Percentiles rank a stretch among this genome's conserved stretches.
Conservation (phyloP, 1,140 invertebrate species). For the Brachionus plicatilis region DNA sequence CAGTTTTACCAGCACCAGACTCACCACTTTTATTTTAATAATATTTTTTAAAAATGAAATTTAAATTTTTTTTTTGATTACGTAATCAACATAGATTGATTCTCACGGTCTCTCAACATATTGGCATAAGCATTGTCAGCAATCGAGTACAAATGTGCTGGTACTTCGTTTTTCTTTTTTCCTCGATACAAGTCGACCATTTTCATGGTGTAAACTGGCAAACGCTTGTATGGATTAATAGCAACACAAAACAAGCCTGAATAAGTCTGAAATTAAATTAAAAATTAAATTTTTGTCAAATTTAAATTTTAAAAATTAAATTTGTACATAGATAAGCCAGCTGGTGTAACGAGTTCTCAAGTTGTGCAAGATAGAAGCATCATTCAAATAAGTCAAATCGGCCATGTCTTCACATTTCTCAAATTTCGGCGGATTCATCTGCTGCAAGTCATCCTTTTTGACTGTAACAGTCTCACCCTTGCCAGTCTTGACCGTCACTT, state of each 20-base stretch:
- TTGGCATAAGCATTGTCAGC: constrained; percentile 99
- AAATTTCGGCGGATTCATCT: constrained; percentile 99
- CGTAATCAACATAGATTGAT: constrained; percentile 58
- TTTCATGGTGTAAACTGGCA: constrained; percentile 93
- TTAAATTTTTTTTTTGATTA: constrained; percentile 51
- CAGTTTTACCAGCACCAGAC: constrained; percentile 65
- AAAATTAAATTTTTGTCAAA: constrained; percentile 43
- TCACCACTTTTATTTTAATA: constrained; percentile 56
- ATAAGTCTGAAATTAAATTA: constrained; percentile 72
- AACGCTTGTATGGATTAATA: constrained; percentile 99
- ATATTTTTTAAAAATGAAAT: neutral
- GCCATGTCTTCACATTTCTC: constrained; percentile 99
- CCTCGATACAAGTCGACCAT: constrained; percentile 95
- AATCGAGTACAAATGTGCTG: constrained; percentile 99
- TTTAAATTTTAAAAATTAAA: neutral
- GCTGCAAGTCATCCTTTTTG: constrained; percentile 92
- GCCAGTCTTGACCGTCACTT: constrained; percentile 75
- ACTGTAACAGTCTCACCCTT: constrained; percentile 61
- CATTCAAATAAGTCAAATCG: constrained; percentile 99
- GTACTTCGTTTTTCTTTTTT: constrained; percentile 97
- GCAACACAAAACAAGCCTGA: constrained; percentile 99
- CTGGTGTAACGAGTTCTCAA: constrained; percentile 93
- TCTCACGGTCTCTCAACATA: constrained; percentile 68
- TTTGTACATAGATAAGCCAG: constrained; percentile 95
- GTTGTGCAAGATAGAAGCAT: constrained; percentile 97